phyloP scores from a whole-genome alignment of 2,113 vertebrate genomes.

The Oceanodroma tethys region DNA sequence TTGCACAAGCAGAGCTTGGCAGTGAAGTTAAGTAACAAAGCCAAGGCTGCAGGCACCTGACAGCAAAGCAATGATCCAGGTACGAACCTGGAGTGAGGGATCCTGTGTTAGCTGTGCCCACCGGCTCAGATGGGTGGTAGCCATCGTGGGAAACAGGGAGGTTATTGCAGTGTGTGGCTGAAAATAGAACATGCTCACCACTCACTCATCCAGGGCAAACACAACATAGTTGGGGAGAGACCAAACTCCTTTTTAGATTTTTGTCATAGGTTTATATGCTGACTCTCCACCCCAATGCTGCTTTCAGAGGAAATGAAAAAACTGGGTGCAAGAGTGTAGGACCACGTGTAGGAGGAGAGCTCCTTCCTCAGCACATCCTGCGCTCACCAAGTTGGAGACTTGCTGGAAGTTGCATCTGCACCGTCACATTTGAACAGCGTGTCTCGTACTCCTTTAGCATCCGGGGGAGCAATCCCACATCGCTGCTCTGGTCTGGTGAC shows the following conservation, averaged over 20 bases:
- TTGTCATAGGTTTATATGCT: not conserved
- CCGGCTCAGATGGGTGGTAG: accelerated
- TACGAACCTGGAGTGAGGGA: not conserved
- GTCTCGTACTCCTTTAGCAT: not conserved
- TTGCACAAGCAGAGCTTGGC: not conserved
- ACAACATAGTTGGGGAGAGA: not conserved
- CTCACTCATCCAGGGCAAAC: not conserved
- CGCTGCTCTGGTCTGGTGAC: not conserved
- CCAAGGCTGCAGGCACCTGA: not conserved
- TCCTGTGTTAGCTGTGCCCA: not conserved
- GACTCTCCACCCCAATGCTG: not conserved
- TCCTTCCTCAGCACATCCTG: not conserved
- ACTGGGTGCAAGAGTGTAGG: not conserved
- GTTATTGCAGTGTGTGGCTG: accelerated
- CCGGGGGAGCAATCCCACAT: accelerated
- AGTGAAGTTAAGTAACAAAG: not conserved
- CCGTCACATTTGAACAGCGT: not conserved
- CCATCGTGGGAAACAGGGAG: not conserved
- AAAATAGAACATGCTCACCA: not conserved
- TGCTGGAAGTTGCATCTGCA: not conserved
- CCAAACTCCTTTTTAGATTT: not conserved
- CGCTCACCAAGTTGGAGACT: not conserved
- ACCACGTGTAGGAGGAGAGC: not conserved
- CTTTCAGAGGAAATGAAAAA: not conserved
- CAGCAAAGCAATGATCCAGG: not conserved